Percentiles rank a stretch among this genome's conserved stretches.
Conservation (phyloP, 2,797 vertebrate species). For the Eremophila alpestris region DNA sequence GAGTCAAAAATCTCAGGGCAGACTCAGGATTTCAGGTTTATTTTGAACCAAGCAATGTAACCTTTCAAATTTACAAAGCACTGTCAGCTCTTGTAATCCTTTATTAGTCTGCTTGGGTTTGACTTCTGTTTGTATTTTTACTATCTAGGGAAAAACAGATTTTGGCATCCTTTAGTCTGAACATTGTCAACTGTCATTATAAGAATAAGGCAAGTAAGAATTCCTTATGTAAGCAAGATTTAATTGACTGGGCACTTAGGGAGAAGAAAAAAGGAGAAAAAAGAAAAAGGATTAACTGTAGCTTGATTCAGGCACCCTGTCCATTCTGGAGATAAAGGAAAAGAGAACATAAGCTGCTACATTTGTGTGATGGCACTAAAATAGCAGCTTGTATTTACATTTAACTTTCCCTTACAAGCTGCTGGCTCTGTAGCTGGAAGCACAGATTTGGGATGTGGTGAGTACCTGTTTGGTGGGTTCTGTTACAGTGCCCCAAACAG, state of each 20-base stretch:
- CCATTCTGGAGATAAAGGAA: background rate
- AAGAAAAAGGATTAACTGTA: background rate
- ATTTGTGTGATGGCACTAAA: background rate
- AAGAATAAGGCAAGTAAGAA: background rate
- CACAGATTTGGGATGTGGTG: background rate
- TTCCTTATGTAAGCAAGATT: background rate
- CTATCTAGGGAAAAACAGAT: background rate
- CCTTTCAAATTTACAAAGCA: conserved; percentile 12
- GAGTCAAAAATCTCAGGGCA: background rate
- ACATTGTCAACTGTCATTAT: background rate
- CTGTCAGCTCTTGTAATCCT: background rate
- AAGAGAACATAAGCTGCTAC: background rate
- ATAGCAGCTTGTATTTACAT: conserved; percentile 14
- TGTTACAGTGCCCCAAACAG: background rate
- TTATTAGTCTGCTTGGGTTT: background rate
- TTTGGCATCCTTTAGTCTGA: background rate
- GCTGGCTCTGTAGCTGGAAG: background rate
- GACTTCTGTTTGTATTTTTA: conserved; percentile 42
- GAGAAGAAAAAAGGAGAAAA: background rate
- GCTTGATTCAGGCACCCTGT: background rate
- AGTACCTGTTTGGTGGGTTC: background rate
- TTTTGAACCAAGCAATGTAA: background rate
- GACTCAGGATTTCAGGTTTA: background rate
- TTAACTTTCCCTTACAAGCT: background rate
- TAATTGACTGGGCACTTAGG: background rate